phyloP scores from a whole-genome alignment of 2,797 vertebrate genomes.

The Simalia tracyae region DNA sequence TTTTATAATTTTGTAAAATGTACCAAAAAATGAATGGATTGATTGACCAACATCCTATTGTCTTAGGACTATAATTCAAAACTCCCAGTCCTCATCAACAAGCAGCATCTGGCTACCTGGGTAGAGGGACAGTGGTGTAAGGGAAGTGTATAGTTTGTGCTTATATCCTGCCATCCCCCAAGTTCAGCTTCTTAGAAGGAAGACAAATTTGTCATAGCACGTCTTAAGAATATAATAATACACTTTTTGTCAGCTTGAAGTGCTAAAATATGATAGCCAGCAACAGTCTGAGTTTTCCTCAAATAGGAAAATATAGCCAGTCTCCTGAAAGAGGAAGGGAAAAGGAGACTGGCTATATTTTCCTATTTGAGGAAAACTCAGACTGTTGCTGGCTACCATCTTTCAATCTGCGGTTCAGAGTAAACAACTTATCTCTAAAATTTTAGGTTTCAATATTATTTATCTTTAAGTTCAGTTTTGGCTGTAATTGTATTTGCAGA shows the following conservation, averaged over 20 bases:
- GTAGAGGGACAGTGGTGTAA: not conserved
- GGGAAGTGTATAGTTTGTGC: not conserved
- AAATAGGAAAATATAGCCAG: not conserved
- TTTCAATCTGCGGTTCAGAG: not conserved
- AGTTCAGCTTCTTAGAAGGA: not conserved
- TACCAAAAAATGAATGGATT: not conserved
- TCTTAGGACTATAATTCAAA: not conserved
- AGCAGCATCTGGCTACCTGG: not conserved
- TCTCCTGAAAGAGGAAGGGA: not conserved
- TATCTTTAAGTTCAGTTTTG: not conserved
- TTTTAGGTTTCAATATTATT: not conserved
- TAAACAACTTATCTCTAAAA: constrained; percentile 6
- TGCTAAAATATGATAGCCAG: not conserved
- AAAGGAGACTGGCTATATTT: not conserved
- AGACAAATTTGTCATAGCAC: not conserved
- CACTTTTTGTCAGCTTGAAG: not conserved
- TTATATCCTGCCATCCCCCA: not conserved
- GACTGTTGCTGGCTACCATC: not conserved
- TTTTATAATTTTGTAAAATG: not conserved
- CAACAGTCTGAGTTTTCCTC: not conserved
- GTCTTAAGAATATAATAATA: not conserved
- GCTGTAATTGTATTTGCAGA: not conserved
- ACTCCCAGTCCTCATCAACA: not conserved
- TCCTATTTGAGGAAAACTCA: not conserved
- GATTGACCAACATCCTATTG: not conserved